Evolutionary conservation across 2,888 invertebrate species (phyloP).

Genomic region (Brachyptera risi): DNA sequence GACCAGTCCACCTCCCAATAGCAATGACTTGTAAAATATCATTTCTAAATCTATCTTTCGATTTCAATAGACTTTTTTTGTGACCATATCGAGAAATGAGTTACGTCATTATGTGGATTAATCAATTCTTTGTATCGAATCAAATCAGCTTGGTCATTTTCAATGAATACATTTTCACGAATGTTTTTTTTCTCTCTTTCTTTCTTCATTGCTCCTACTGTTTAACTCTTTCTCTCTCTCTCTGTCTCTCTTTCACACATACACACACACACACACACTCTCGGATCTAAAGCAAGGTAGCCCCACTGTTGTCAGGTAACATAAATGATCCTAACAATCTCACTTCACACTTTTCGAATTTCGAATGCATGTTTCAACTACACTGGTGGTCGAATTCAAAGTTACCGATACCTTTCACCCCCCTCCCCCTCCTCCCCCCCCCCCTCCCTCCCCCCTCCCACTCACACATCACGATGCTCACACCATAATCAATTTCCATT

Average conservation of each 20-base stretch:
- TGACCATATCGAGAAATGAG: neutral
- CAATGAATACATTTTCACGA: slow-evolving; percentile 10
- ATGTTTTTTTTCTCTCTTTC: neutral
- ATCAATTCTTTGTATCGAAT: slow-evolving; percentile 18
- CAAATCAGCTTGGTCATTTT: slow-evolving; percentile 20
- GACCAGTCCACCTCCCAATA: neutral
- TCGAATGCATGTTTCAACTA: neutral
- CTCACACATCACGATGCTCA: neutral
- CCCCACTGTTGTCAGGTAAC: neutral
- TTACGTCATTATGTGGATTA: slow-evolving; percentile 21
- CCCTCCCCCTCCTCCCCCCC: neutral
- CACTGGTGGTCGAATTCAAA: slow-evolving; percentile 3
- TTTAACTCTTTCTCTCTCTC: neutral
- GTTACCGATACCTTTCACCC: neutral
- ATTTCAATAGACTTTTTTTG: neutral
- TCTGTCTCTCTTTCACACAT: too few species aligned
- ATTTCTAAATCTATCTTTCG: neutral
- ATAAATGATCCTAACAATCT: slow-evolving; percentile 15
- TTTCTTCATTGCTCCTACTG: neutral
- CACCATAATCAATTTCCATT: slow-evolving; percentile 11
- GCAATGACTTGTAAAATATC: too few species aligned
- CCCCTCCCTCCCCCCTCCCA: neutral
- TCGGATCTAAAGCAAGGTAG: slow-evolving; percentile 5
- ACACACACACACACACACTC: too few species aligned
- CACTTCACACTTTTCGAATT: slow-evolving; percentile 4